Evolutionary conservation across 2,888 invertebrate genomes (phyloP), one percentile per base, ranked within the genome.

Genomic region (Zaprionus bogoriensis): DNA sequence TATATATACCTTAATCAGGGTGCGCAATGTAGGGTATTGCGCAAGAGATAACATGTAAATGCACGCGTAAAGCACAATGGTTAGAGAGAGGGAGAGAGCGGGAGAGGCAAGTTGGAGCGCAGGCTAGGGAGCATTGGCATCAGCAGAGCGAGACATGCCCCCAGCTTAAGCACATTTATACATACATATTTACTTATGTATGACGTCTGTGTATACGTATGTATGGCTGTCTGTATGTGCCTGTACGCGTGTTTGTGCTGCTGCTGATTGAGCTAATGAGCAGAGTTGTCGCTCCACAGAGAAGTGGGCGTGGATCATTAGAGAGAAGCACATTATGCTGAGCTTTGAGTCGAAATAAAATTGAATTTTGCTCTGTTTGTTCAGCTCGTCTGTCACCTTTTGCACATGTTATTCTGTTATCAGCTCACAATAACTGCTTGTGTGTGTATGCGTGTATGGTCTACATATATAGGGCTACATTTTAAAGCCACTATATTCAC

Each of bases 31-130:
- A 55, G 52, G 27, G 36, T 53, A 53, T 57, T 20, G 1, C 9
- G 14, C 14, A 42, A 17, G 67, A 61, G 69, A 75, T 77, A 70
- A 59, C 53, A 48, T 52, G 45, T 62, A 72, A 58, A 64, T 73
- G 39, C 20, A 47, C 39, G 39, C 41, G 19, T 32, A 38, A 22
- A 42, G 55, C 14, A 7, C 9, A n/a, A n/a, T 14, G 1, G 7
- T 17, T 3, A 36, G 42, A 44, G 48, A 32, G 22, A 5, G n/a
- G n/a, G 6, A 41, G n/a, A n/a, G 2, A 4, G n/a, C 17, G 39
- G n/a, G 38, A 55, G 30, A 45, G 19, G 5, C 14, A 25, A 14
- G 32, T 32, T n/a, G 28, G 27, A 38, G 22, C 9, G 1, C n/a
- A 22, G 42, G n/a, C 22, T 20, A 41, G 22, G 53, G 53, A 53